phyloP scores from a whole-genome alignment of 2,888 invertebrate genomes.

The Luffia ferchaultella region DNA sequence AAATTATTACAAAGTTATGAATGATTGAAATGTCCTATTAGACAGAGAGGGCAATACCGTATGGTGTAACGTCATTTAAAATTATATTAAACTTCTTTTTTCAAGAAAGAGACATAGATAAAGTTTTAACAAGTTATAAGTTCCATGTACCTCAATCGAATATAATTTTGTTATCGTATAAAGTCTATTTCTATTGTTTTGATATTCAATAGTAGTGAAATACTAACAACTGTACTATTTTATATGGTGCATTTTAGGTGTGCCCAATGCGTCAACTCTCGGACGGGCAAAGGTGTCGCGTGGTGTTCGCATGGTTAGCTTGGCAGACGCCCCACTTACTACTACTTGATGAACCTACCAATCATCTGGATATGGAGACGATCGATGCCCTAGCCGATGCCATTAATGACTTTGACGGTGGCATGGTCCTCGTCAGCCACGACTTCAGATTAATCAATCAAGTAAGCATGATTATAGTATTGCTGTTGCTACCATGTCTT shows the following conservation, averaged over 20 bases:
- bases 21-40: too few species aligned
- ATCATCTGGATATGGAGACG: slow-evolving; percentile 97
- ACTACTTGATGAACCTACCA: slow-evolving; percentile 84
- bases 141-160: too few species aligned
- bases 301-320: slow-evolving; percentile 98
- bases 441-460: slow-evolving; percentile 99
- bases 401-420: slow-evolving; percentile 97
- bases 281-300: slow-evolving; percentile 97
- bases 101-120: too few species aligned
- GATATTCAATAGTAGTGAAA: too few species aligned
- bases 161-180: too few species aligned
- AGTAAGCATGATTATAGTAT: slow-evolving; percentile 56
- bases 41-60: too few species aligned
- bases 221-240: too few species aligned
- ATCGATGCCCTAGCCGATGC: slow-evolving; percentile 98
- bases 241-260: slow-evolving; percentile 69
- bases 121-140: too few species aligned
- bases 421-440: slow-evolving; percentile 99
- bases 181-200: too few species aligned
- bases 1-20: too few species aligned
- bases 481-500: background rate
- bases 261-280: slow-evolving; percentile 95
- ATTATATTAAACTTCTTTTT: too few species aligned
- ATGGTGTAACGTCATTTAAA: too few species aligned
- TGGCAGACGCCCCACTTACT: slow-evolving; percentile 97